Evolutionary conservation across 2,797 vertebrate species (phyloP), one percentile per base, ranked within the genome.

Genomic region (Garrulus glandarius): DNA sequence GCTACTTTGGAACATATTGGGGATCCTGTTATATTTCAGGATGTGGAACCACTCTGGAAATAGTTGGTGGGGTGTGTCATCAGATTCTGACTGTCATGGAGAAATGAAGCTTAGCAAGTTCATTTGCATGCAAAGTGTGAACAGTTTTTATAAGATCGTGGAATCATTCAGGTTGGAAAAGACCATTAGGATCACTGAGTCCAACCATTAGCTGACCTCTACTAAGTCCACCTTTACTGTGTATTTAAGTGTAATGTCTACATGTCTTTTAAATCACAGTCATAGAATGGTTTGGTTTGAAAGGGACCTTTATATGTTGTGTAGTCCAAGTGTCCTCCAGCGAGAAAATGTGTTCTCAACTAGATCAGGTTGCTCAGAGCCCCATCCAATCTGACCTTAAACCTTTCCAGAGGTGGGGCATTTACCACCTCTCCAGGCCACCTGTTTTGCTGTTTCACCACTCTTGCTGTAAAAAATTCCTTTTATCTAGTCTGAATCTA

Each of bases 351-450:
- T 20, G 34, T 65, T 21, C 29, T 80, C 14, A 46, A 15, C 21
- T 59, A 13, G n/a, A 34, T 53, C 5, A 29, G 19, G 8, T 32
- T 69, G 46, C 46, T 64, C 29, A 64, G 32, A 75, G 56, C 23
- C 10, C 9, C 0, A 0, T 70, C 29, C 22, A n/a, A 0, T n/a
- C 46, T 75, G 41, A 20, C 8, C 16, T 41, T 55, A 41, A n/a
- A 30, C 22, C 13, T 36, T 68, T 23, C 16, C 20, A 44, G 41
- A 14, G 6, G 43, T 49, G 23, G 27, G 27, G 14, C 36, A n/a
- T 43, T 59, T 49, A 14, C 20, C 23, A 16, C 29, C 8, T 71
- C 26, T 46, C 11, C 20, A 52, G 18, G 30, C 59, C 29, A 29
- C 26, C 37, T 53, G 11, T 71, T 46, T 37, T 34, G 29, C 24